Percentiles rank a stretch among this genome's conserved stretches.
Conservation (phyloP, 2,888 invertebrate genomes). For the Apamea monoglypha region DNA sequence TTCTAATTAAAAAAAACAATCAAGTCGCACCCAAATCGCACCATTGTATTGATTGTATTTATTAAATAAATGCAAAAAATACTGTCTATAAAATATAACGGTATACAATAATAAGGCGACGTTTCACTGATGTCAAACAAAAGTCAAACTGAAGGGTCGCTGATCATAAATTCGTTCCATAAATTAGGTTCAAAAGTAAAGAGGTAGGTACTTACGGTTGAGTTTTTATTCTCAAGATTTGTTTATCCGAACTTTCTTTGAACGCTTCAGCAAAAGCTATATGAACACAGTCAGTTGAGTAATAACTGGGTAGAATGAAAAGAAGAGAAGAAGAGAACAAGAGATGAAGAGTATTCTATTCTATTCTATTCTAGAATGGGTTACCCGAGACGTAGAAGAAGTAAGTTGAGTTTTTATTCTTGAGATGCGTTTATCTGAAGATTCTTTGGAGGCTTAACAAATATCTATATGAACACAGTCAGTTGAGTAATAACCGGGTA, state of each 20-base stretch:
- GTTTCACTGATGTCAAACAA: constrained; percentile 16
- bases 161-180: constrained; percentile 23
- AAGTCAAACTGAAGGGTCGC: constrained; percentile 4
- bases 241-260: neutral
- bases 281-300: neutral
- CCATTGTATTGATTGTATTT: constrained; percentile 55
- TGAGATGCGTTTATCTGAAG: neutral
- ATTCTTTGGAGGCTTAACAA: neutral
- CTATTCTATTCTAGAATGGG: no score
- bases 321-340: no score
- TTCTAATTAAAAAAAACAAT: constrained; percentile 43
- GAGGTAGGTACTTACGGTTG: neutral
- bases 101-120: constrained; percentile 27
- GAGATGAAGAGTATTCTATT: no score
- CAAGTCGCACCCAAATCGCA: constrained; percentile 57
- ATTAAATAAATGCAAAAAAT: constrained; percentile 55
- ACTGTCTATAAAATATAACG: constrained; percentile 46
- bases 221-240: neutral
- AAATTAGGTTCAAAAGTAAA: constrained; percentile 5
- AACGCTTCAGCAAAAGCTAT: neutral
- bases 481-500: neutral
- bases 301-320: neutral
- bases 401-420: neutral
- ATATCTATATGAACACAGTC: neutral
- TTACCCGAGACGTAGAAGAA: neutral